Percentiles rank a stretch among this genome's conserved stretches.
These are phyloP conservation scores for Cancer borealis DNA, from an alignment of 2,888 invertebrate species.

Conservation along the genomic window DNA sequence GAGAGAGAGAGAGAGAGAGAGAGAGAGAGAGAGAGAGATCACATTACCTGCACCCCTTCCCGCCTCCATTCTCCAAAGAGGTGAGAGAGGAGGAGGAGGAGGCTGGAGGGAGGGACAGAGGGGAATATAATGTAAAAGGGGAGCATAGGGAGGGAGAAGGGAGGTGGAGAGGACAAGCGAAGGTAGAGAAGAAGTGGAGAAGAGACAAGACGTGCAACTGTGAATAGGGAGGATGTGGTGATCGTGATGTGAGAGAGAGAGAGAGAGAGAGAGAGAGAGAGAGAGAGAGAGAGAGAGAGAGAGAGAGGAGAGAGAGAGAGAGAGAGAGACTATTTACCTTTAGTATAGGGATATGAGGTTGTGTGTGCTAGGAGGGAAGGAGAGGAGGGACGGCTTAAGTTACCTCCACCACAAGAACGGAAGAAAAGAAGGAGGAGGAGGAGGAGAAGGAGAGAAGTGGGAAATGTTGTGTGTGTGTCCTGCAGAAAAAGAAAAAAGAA, in stretches of 20 bases:
- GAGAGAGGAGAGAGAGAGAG: conserved; percentile 52
- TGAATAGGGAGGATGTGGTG: conserved; percentile 11
- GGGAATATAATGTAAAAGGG: not conserved
- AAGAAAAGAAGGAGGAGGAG: not conserved
- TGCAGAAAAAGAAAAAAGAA: no score
- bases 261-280: conserved; percentile 38
- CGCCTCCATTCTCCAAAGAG: not conserved
- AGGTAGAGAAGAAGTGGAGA: not conserved
- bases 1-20: conserved; percentile 62
- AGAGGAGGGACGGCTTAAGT: not conserved
- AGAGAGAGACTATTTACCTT: conserved; percentile 17
- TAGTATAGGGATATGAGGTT: not conserved
- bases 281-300: conserved; percentile 23
- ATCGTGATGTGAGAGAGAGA: conserved; percentile 11
- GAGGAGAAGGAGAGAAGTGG: not conserved
- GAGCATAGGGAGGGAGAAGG: not conserved
- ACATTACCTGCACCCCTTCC: not conserved
- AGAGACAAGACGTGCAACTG: conserved; percentile 2
- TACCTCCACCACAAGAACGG: not conserved
- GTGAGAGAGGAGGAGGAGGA: not conserved
- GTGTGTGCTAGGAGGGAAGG: not conserved
- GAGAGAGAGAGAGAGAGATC: conserved; percentile 44
- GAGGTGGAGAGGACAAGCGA: not conserved
- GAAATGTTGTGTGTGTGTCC: no score
- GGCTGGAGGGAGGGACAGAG: not conserved